Evolutionary conservation across 2,888 invertebrate species (phyloP).

Genomic region (Augiades crinisus): DNA sequence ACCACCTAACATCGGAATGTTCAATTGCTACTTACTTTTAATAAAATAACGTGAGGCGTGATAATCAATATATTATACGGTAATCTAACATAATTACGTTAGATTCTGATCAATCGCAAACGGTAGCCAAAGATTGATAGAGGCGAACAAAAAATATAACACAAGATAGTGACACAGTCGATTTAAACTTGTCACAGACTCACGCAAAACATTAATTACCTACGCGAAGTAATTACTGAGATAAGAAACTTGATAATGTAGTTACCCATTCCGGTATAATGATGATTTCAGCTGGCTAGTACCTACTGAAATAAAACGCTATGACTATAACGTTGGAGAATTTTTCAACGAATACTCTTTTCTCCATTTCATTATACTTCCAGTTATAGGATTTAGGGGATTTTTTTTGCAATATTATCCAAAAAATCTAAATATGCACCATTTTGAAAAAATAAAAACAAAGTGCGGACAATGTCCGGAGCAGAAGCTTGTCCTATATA

Average conservation of each 20-base stretch:
- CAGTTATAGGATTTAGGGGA: too few relatives aligned
- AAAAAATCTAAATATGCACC: too few relatives aligned
- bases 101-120: neutral
- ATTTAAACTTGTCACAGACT: slow-evolving; percentile 8
- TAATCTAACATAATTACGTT: slow-evolving; percentile 1
- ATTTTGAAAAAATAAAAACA: neutral
- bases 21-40: neutral
- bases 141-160: neutral
- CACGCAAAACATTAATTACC: slow-evolving; percentile 7
- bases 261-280: neutral
- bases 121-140: slow-evolving; percentile 8
- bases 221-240: slow-evolving; percentile 11
- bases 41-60: neutral
- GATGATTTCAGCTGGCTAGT: neutral
- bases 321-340: neutral
- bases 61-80: neutral
- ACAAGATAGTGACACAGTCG: neutral
- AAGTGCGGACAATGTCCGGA: neutral
- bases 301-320: neutral
- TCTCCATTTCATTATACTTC: too few relatives aligned
- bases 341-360: too few relatives aligned
- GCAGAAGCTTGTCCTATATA: neutral
- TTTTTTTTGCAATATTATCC: too few relatives aligned
- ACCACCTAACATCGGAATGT: too few relatives aligned
- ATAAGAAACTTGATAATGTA: slow-evolving; percentile 10